Percentiles rank a stretch among this genome's conserved stretches.
These are phyloP conservation scores for Columba livia DNA, from an alignment of 2,113 vertebrate genomes.

Conservation along the genomic window DNA sequence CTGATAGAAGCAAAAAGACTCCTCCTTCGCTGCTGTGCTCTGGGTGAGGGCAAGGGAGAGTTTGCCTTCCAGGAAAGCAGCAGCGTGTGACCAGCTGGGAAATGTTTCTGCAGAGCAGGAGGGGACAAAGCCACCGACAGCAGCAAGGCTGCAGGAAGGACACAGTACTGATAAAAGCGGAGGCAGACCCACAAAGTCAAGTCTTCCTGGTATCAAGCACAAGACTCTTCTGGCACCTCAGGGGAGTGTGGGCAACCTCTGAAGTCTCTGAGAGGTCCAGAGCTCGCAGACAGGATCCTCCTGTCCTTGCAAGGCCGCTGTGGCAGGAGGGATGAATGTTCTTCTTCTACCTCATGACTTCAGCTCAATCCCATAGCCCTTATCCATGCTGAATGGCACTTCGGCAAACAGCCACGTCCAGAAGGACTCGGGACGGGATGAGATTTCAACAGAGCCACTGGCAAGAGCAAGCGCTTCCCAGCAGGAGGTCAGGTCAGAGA, in stretches of 20 bases:
- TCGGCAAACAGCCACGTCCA: not conserved
- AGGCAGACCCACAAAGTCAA: not conserved
- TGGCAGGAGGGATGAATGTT: not conserved
- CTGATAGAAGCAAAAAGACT: not conserved
- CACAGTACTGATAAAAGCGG: not conserved
- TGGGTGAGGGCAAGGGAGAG: not conserved
- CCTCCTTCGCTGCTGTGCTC: not conserved
- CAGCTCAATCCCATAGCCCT: not conserved
- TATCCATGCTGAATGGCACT: not conserved
- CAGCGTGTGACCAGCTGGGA: not conserved
- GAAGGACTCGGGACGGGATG: not conserved
- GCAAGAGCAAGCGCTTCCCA: not conserved
- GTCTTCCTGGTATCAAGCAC: not conserved
- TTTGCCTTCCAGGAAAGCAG: not conserved
- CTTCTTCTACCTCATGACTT: not conserved
- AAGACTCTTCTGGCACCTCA: not conserved
- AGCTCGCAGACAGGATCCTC: not conserved
- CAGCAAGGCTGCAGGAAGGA: not conserved
- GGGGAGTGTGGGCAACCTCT: not conserved
- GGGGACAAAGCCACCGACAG: not conserved
- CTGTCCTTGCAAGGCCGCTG: not conserved
- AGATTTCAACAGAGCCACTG: slow-evolving; percentile 9
- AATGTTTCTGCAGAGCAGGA: not conserved
- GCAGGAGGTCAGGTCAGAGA: slow-evolving; percentile 7
- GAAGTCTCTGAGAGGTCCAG: not conserved